These are phyloP conservation scores for Agrenia bidenticulata DNA, from an alignment of 2,888 invertebrate genomes.

Conservation along the genomic window DNA sequence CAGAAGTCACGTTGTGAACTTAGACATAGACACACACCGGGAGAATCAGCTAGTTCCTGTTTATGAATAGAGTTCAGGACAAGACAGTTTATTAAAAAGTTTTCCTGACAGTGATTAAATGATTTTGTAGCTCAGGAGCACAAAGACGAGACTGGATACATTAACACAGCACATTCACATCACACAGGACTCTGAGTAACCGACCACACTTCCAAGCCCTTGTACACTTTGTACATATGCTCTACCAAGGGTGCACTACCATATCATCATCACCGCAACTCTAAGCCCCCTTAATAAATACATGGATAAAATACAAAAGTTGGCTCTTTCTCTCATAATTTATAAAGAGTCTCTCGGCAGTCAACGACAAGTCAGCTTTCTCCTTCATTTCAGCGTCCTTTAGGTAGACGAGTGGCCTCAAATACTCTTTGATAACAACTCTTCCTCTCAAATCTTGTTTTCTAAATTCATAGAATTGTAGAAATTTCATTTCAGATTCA, in stretches of 20 bases:
- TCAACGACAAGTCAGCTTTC: background rate
- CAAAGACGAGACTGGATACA: constrained; percentile 8
- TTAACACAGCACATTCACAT: background rate
- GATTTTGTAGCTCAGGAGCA: constrained; percentile 38
- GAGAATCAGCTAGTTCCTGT: constrained; percentile 1
- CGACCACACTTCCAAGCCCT: background rate
- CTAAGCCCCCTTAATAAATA: background rate
- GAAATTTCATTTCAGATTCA: no score
- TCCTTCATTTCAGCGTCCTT: background rate
- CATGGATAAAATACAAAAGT: constrained; percentile 13
- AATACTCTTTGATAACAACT: constrained; percentile 6
- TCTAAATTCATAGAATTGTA: no score
- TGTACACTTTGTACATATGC: no score
- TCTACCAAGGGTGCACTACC: background rate
- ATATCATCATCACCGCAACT: no score
- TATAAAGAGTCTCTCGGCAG: constrained; percentile 5
- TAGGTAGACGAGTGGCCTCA: background rate
- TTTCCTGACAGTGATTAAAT: constrained; percentile 45
- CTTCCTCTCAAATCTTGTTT: no score
- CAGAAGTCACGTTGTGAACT: constrained; percentile 11
- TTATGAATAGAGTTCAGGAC: constrained; percentile 2
- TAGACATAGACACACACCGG: background rate
- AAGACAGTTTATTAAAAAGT: constrained; percentile 22
- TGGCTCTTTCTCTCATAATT: constrained; percentile 10
- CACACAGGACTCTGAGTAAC: background rate